Conservation (phyloP, 1,140 invertebrate genomes). For the Capitella teleta region DNA sequence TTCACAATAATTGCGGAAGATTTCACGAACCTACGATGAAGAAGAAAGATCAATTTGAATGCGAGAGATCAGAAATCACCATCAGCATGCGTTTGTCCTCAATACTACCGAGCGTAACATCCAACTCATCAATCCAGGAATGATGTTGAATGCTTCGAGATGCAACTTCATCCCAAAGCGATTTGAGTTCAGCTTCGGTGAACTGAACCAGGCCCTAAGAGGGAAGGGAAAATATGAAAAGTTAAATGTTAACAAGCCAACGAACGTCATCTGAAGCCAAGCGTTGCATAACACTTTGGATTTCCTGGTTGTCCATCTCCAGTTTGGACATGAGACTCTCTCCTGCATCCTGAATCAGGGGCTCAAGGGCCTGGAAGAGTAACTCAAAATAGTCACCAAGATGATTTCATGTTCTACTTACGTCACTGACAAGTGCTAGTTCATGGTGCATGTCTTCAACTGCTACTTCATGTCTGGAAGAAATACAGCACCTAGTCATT, state of each 20-base stretch:
- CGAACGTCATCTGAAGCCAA: neutral
- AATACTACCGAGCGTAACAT: slow-evolving; percentile 18
- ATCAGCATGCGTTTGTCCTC: slow-evolving; percentile 29
- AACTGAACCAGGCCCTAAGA: slow-evolving; percentile 1
- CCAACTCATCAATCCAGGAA: slow-evolving; percentile 26
- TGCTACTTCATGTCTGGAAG: slow-evolving; percentile 29
- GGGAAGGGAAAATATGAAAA: neutral
- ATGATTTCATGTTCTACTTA: slow-evolving; percentile 19
- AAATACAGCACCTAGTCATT: neutral
- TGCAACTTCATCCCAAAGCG: slow-evolving; percentile 27
- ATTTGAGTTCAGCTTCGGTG: slow-evolving; percentile 12
- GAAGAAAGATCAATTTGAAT: neutral
- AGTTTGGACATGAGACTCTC: neutral
- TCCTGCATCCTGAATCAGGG: neutral
- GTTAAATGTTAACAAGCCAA: neutral
- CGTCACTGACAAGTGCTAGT: slow-evolving; percentile 26
- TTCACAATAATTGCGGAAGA: slow-evolving; percentile 30
- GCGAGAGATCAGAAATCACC: slow-evolving; percentile 15
- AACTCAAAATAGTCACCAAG: neutral
- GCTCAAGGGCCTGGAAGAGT: neutral
- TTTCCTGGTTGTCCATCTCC: neutral
- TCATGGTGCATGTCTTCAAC: slow-evolving; percentile 38
- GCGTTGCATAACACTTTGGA: neutral
- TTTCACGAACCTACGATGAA: slow-evolving; percentile 24
- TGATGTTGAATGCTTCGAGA: slow-evolving; percentile 22